A percentile compares a stretch with the other conserved stretches of the same genome.
phyloP scores from a whole-genome alignment of 2,113 vertebrate species.

The Equus przewalskii region DNA sequence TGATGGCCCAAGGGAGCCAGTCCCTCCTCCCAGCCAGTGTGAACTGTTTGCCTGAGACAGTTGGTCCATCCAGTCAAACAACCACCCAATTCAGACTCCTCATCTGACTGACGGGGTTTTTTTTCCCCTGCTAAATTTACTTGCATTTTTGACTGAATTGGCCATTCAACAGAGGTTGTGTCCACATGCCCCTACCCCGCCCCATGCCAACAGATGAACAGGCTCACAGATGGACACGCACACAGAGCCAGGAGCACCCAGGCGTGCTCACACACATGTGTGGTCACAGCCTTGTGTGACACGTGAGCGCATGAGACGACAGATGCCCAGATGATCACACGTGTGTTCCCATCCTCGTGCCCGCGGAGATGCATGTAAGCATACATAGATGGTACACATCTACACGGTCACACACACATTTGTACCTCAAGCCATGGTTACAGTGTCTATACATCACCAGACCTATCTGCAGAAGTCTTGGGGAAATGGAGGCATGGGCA shows the following conservation, averaged over 20 bases:
- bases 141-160: conserved; percentile 82
- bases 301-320: neutral
- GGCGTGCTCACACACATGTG: accelerated
- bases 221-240: neutral
- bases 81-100: conserved; percentile 80
- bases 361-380: neutral
- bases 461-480: neutral
- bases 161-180: conserved; percentile 78
- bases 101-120: conserved; percentile 73
- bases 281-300: neutral
- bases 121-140: conserved; percentile 80
- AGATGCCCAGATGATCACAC: neutral
- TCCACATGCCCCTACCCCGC: conserved; percentile 61
- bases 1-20: neutral
- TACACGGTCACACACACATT: neutral
- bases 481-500: neutral
- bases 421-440: accelerated
- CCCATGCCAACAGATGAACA: conserved; percentile 58
- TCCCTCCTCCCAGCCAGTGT: neutral
- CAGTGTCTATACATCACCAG: neutral
- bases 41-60: conserved; percentile 75
- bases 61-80: conserved; percentile 80
- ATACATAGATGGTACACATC: neutral
- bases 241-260: neutral
- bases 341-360: neutral